Percentiles rank a stretch among this genome's conserved stretches.
Evolutionary conservation across 2,888 invertebrate species (phyloP).

Genomic region (Zhuqinia jingwanae): DNA sequence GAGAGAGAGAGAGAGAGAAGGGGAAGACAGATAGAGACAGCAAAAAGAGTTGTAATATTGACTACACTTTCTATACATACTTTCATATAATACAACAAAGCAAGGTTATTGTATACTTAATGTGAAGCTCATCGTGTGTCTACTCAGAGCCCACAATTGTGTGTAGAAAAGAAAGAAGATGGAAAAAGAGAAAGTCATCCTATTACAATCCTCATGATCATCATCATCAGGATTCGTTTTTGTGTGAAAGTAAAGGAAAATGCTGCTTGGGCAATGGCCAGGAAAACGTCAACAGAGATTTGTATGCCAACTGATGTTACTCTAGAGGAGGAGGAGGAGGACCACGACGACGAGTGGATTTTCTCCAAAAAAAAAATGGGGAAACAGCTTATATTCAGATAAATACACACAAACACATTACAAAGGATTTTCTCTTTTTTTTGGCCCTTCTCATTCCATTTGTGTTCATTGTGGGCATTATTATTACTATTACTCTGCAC

Average conservation of each 20-base stretch:
- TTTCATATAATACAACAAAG: not conserved
- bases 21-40: not conserved
- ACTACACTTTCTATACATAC: not conserved
- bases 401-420: too few relatives aligned
- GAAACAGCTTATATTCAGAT: slow-evolving; percentile 23
- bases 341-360: slow-evolving; percentile 28
- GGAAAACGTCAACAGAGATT: slow-evolving; percentile 71
- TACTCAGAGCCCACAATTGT: slow-evolving; percentile 31
- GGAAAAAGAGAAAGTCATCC: slow-evolving; percentile 33
- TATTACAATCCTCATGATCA: slow-evolving; percentile 41
- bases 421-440: too few relatives aligned
- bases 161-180: slow-evolving; percentile 32
- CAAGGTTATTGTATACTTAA: slow-evolving; percentile 60
- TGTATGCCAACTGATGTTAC: slow-evolving; percentile 59
- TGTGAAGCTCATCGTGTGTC: slow-evolving; percentile 47
- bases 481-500: too few relatives aligned
- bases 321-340: too few relatives aligned
- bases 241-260: slow-evolving; percentile 37
- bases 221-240: not conserved
- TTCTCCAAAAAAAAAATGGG: slow-evolving; percentile 21
- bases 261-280: slow-evolving; percentile 69
- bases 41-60: slow-evolving; percentile 17
- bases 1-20: not conserved
- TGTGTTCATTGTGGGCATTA: too few relatives aligned
- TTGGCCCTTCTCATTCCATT: too few relatives aligned